Evolutionary conservation across 2,113 vertebrate genomes (phyloP).

Genomic region (Nibea albiflora): DNA sequence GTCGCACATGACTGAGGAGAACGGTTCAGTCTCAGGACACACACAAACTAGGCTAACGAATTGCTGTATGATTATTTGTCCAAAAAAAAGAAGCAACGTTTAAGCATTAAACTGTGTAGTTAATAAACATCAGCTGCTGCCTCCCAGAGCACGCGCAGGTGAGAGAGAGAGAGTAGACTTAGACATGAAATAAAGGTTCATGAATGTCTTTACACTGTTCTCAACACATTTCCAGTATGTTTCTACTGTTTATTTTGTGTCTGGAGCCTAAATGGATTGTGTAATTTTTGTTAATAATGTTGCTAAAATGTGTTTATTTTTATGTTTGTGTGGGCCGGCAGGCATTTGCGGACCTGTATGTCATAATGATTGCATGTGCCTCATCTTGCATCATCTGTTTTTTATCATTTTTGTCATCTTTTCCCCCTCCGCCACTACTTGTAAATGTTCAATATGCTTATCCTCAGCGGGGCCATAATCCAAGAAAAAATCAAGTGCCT

Average conservation of each 20-base stretch:
- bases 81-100: background rate
- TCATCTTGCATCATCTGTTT: background rate
- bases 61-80: slow-evolving; percentile 22
- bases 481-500: slow-evolving; percentile 53
- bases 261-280: background rate
- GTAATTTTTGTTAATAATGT: no score
- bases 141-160: background rate
- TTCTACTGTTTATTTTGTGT: background rate
- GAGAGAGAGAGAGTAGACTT: no score
- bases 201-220: background rate
- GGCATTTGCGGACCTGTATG: background rate
- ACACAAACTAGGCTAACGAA: background rate
- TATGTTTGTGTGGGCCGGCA: background rate
- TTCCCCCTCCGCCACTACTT: background rate
- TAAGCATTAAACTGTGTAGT: slow-evolving; percentile 15
- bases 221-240: background rate
- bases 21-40: background rate
- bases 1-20: slow-evolving; percentile 42
- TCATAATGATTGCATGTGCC: background rate
- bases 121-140: background rate
- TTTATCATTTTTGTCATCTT: slow-evolving; percentile 14
- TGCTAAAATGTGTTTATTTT: background rate
- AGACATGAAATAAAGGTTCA: no score
- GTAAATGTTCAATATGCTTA: slow-evolving; percentile 1
- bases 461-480: slow-evolving; percentile 8